These are phyloP conservation scores for Apantesis nais DNA, from an alignment of 2,888 invertebrate species.

Conservation along the genomic window DNA sequence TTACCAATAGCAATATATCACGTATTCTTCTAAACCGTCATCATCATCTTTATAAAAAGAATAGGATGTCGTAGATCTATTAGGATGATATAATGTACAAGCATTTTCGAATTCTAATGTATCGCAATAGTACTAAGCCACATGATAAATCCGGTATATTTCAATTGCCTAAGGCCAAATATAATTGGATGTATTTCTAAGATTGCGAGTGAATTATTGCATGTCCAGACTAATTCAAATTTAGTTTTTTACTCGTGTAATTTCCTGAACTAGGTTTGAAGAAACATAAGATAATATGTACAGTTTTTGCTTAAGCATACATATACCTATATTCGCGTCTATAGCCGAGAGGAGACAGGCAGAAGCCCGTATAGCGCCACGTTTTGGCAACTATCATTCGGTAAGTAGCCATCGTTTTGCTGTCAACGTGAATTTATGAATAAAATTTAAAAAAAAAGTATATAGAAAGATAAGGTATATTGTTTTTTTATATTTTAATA, in stretches of 20 bases:
- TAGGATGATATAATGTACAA: too few species aligned
- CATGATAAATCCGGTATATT: background rate
- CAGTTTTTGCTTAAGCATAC: background rate
- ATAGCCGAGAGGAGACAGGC: background rate
- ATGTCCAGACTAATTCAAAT: background rate
- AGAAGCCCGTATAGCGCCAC: too few species aligned
- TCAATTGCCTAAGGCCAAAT: conserved; percentile 1
- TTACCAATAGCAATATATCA: background rate
- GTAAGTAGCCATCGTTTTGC: too few species aligned
- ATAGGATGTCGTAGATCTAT: too few species aligned
- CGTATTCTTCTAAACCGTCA: background rate
- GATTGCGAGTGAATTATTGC: background rate
- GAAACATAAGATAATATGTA: background rate
- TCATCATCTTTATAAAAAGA: background rate
- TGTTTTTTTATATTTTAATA: too few species aligned
- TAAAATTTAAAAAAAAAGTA: too few species aligned
- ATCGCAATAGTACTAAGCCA: background rate
- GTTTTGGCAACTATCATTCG: too few species aligned
- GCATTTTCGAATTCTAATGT: background rate
- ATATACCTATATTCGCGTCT: background rate
- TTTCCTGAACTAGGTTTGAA: background rate
- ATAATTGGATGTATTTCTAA: conserved; percentile 7
- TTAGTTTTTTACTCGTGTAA: background rate
- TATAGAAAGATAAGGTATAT: too few species aligned
- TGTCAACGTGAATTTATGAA: too few species aligned